phyloP scores from a whole-genome alignment of 2,113 vertebrate species.

The Aleadryas rufinucha region DNA sequence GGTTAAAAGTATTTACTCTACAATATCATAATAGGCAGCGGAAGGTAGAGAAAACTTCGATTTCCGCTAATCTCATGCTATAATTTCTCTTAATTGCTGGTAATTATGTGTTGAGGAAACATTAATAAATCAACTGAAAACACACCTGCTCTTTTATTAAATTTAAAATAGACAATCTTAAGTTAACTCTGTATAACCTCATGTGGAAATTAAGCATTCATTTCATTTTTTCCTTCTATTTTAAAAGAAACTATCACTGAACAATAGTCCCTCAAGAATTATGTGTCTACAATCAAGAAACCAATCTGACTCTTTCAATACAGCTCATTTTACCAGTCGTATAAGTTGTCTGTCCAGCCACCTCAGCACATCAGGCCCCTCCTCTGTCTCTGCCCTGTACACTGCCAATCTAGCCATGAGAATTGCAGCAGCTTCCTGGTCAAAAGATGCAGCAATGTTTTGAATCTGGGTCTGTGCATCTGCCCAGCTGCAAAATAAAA shows the following conservation, averaged over 20 bases:
- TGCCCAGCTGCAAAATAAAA: slow-evolving; percentile 84
- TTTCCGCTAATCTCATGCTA: background rate
- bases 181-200: background rate
- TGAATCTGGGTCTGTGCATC: slow-evolving; percentile 96
- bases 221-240: background rate
- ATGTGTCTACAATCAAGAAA: background rate
- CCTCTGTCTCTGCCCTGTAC: slow-evolving; percentile 92
- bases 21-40: background rate
- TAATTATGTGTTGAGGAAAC: background rate
- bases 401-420: slow-evolving; percentile 94
- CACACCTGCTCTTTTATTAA: background rate
- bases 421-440: slow-evolving; percentile 95
- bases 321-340: slow-evolving; percentile 79
- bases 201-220: background rate
- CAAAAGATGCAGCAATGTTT: slow-evolving; percentile 93
- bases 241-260: background rate
- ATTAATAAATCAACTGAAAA: background rate
- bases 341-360: slow-evolving; percentile 97
- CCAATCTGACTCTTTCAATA: background rate
- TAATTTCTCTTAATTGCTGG: background rate
- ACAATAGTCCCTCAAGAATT: background rate
- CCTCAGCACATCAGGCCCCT: slow-evolving; percentile 93
- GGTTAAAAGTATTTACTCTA: background rate
- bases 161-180: background rate
- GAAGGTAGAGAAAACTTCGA: background rate